A percentile compares a stretch with the other conserved stretches of the same genome.
These are phyloP conservation scores for Theristus sp. DNA, from an alignment of 2,888 invertebrate genomes.

Conservation along the genomic window DNA sequence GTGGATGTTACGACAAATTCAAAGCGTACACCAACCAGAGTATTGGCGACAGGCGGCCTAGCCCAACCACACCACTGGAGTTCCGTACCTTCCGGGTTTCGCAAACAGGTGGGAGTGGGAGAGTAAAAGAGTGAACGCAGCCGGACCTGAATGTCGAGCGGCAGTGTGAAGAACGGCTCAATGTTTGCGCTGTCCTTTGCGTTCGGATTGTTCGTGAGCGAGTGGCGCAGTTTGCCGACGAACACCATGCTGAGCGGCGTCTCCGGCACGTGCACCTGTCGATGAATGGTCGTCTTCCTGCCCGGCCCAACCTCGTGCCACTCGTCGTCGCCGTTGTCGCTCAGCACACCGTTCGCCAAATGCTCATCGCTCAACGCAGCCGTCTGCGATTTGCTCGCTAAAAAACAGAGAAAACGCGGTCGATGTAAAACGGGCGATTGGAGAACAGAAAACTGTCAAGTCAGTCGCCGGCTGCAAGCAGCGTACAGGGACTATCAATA, in stretches of 20 bases:
- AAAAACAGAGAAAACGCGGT: background rate
- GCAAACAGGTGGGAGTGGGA: background rate
- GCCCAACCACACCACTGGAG: background rate
- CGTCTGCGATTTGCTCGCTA: too few species aligned
- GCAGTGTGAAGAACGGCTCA: constrained; percentile 84
- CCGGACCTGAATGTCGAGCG: constrained; percentile 72
- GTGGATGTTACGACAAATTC: too few species aligned
- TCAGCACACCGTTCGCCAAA: background rate
- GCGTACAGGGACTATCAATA: too few species aligned
- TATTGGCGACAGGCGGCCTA: background rate
- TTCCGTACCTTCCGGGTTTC: background rate
- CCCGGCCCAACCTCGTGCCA: constrained; percentile 29
- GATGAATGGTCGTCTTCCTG: constrained; percentile 27
- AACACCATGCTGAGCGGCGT: constrained; percentile 83
- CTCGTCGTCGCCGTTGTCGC: constrained; percentile 1
- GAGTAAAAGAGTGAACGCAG: background rate
- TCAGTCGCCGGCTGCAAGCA: too few species aligned
- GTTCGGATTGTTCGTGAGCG: constrained; percentile 47
- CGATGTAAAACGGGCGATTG: too few species aligned
- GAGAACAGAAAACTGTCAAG: too few species aligned
- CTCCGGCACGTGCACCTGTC: constrained; percentile 37
- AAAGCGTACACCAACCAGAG: too few species aligned
- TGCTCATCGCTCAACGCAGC: too few species aligned
- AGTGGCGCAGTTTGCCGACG: constrained; percentile 68
- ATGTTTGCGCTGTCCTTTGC: constrained; percentile 68